Evolutionary conservation across 92 coral and sea anemone species (phyloP).

Genomic region (Isaurus tuberculatus): DNA sequence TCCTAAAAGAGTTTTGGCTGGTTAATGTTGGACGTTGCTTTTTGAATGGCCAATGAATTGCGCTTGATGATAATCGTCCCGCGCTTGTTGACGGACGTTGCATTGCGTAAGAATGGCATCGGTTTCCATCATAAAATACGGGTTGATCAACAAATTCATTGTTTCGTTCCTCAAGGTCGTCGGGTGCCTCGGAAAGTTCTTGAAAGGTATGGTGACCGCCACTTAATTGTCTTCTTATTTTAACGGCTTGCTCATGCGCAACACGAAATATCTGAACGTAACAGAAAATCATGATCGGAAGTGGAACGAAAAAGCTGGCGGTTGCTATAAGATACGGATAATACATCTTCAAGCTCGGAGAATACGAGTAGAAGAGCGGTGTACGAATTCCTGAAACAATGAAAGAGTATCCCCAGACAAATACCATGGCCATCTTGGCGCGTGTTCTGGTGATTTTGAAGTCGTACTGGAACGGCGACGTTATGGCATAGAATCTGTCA

Average conservation of each 20-base stretch:
- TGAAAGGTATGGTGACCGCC: slow-evolving; percentile 12
- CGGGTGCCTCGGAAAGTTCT: slow-evolving; percentile 42
- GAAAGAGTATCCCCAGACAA: slow-evolving; percentile 80
- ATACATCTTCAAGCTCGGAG: slow-evolving; percentile 26
- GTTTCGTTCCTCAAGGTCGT: slow-evolving; percentile 26
- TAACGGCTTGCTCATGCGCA: slow-evolving; percentile 78
- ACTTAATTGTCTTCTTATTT: slow-evolving; percentile 60
- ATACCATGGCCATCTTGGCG: slow-evolving; percentile 64
- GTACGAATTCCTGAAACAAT: slow-evolving; percentile 63
- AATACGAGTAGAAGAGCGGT: slow-evolving; percentile 31
- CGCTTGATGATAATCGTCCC: slow-evolving; percentile 45
- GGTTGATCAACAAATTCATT: slow-evolving; percentile 39
- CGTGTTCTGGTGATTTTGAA: slow-evolving; percentile 74
- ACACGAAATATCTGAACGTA: slow-evolving; percentile 81
- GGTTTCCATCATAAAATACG: slow-evolving; percentile 36
- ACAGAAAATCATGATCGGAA: slow-evolving; percentile 78
- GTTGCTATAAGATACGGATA: slow-evolving; percentile 74
- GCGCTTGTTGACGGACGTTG: slow-evolving; percentile 24
- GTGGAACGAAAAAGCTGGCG: slow-evolving; percentile 82
- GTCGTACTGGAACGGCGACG: slow-evolving; percentile 76
- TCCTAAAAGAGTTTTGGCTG: slow-evolving; percentile 67
- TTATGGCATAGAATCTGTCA: slow-evolving; percentile 86
- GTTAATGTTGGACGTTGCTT: slow-evolving; percentile 55
- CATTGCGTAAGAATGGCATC: slow-evolving; percentile 41
- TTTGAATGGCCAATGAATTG: slow-evolving; percentile 48